Percentiles rank a stretch among this genome's conserved stretches.
Conservation (phyloP, 2,797 vertebrate species). For the Cuniculus paca region DNA sequence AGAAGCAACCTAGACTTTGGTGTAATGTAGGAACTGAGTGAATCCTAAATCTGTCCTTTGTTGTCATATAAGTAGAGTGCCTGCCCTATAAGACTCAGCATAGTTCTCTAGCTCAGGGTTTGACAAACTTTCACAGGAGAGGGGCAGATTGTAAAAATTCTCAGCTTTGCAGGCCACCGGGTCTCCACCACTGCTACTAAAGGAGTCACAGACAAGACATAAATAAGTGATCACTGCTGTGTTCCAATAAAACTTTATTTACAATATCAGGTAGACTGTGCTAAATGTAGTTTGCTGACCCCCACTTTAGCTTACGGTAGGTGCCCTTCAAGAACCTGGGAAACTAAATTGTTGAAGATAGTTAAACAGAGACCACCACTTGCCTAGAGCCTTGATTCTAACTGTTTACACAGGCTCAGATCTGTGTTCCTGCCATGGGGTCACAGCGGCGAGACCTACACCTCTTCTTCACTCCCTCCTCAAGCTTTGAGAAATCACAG, state of each 20-base stretch:
- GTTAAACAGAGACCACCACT: not conserved
- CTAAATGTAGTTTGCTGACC: not conserved
- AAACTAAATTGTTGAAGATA: not conserved
- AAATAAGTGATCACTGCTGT: not conserved
- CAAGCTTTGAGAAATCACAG: constrained; percentile 74
- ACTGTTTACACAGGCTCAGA: not conserved
- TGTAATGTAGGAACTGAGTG: not conserved
- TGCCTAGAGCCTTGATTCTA: not conserved
- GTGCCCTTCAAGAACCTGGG: constrained; percentile 1
- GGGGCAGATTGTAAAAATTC: not conserved
- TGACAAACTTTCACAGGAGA: not conserved
- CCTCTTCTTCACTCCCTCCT: not conserved
- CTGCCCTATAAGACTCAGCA: not conserved
- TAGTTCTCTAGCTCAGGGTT: not conserved
- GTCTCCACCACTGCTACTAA: not conserved
- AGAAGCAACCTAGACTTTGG: not conserved
- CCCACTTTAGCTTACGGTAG: not conserved
- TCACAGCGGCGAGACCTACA: not conserved
- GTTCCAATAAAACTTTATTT: constrained; percentile 55
- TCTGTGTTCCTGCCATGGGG: not conserved
- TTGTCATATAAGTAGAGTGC: not conserved
- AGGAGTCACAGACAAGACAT: not conserved
- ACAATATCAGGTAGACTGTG: not conserved
- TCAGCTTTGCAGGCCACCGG: not conserved
- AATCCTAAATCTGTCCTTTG: not conserved